phyloP scores from a whole-genome alignment of 1,140 invertebrate species.

The Sinella curviseta region DNA sequence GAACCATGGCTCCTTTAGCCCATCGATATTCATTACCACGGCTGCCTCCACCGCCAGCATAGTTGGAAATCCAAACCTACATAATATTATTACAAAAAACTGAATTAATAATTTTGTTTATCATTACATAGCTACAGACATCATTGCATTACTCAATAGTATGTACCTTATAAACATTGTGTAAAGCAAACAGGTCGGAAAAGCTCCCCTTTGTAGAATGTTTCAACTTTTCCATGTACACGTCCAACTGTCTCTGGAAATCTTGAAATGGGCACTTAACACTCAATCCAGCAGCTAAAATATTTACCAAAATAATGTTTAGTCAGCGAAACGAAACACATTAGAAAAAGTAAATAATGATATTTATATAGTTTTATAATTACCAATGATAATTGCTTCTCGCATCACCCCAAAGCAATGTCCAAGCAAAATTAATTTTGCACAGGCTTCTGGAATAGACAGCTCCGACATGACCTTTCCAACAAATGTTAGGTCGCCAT shows the following conservation, averaged over 20 bases:
- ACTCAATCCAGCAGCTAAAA: constrained; percentile 76
- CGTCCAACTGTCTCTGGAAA: constrained; percentile 68
- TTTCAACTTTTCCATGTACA: constrained; percentile 73
- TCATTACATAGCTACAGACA: no score
- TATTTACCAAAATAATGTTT: no score
- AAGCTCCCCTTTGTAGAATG: constrained; percentile 79
- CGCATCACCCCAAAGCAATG: constrained; percentile 81
- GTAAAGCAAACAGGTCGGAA: constrained; percentile 80
- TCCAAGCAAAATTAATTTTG: constrained; percentile 84
- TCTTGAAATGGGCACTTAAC: constrained; percentile 79
- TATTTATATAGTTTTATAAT: constrained; percentile 54
- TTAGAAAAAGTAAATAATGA: no score
- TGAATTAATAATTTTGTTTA: no score
- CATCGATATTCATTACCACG: constrained; percentile 21
- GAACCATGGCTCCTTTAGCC: constrained; percentile 34
- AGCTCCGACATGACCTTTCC: constrained; percentile 78
- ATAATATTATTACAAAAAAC: no score
- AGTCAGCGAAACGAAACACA: no score
- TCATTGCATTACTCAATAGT: no score
- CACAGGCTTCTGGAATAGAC: constrained; percentile 77
- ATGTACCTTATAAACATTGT: constrained; percentile 79
- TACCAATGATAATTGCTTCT: constrained; percentile 85
- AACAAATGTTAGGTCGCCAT: constrained; percentile 86
- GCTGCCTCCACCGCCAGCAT: background rate
- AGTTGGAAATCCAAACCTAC: constrained; percentile 19